Conservation (phyloP, 2,113 vertebrate genomes). For the Rissa tridactyla region DNA sequence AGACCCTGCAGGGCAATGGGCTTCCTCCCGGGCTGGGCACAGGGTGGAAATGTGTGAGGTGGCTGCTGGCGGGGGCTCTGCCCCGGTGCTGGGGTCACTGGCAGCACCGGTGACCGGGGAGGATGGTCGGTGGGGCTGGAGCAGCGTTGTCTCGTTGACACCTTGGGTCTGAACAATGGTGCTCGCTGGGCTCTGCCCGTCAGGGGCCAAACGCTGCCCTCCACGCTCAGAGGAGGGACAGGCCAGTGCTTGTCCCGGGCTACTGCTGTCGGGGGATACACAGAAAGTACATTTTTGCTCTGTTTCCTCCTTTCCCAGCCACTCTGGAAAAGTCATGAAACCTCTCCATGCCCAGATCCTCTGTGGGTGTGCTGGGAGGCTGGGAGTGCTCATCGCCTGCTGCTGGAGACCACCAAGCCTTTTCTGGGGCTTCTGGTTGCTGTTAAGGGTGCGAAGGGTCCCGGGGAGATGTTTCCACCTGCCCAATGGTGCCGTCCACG, state of each 20-base stretch:
- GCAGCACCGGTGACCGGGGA: neutral
- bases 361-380: neutral
- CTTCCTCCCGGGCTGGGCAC: neutral
- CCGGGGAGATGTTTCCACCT: neutral
- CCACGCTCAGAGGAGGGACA: neutral
- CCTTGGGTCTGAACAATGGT: rapidly evolving
- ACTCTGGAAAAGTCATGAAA: neutral
- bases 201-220: neutral
- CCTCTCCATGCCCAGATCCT: neutral
- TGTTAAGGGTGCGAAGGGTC: rapidly evolving
- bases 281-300: neutral
- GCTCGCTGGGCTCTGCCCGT: rapidly evolving
- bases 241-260: neutral
- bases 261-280: neutral
- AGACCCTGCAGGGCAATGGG: rapidly evolving
- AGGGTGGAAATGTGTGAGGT: rapidly evolving
- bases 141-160: neutral
- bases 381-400: rapidly evolving
- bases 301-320: neutral
- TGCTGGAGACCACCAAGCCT: neutral
- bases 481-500: rapidly evolving
- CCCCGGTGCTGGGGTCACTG: neutral
- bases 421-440: neutral
- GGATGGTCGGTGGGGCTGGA: neutral
- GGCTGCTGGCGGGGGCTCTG: neutral